Base-by-base conservation (phyloP, 1,140 invertebrate genomes). In the Nilaparvata lugens region DNA sequence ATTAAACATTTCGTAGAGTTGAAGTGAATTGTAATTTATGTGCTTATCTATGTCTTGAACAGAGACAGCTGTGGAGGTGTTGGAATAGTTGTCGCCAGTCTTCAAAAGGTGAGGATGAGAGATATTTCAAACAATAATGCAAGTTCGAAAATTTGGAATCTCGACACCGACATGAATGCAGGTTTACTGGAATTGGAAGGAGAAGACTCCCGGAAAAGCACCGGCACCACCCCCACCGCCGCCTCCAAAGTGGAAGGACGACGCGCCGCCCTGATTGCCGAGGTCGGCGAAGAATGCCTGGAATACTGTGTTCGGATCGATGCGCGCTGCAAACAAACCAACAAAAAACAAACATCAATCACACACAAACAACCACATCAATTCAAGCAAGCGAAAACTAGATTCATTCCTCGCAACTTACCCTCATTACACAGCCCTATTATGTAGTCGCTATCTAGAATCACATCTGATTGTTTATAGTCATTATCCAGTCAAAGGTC, bases 271-370 rank as follows among this genome's bases (percentile, higher is more conserved):
- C 16, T 57, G 62, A 45, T 79, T 79, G 42, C 78, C 77, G 70
- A 90, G 62, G 48, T 79, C 79, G 42, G 78, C 77, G 70, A 90
- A 92, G 77, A 91, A 91, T 4, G 84, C 78, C 72, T 90, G 86
- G 77, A 91, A 91, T 64, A 89, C 83, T 65, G 83, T 77, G 64
- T 83, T 86, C 1, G 87, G 84, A 73, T 91, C 87, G 63, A 91
- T 82, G 74, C 86, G 31, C 42, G 18, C 81, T 85, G 77, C 61
- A 82, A 66, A 66, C 61, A 67, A 66, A 70, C 40, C 68, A 63
- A 48, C 5, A 48, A 1, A 6, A 69, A 63, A 48, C 5, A 48
- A 1, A 6, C 5, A 19, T 48, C 38, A 40, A 40, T n/a, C n/a
- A 40, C n/a, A 9, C n/a, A 40, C n/a, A 40, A 40, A 9, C 38